Conservation (phyloP, 2,888 invertebrate genomes). For the Oligia fasciuncula region DNA sequence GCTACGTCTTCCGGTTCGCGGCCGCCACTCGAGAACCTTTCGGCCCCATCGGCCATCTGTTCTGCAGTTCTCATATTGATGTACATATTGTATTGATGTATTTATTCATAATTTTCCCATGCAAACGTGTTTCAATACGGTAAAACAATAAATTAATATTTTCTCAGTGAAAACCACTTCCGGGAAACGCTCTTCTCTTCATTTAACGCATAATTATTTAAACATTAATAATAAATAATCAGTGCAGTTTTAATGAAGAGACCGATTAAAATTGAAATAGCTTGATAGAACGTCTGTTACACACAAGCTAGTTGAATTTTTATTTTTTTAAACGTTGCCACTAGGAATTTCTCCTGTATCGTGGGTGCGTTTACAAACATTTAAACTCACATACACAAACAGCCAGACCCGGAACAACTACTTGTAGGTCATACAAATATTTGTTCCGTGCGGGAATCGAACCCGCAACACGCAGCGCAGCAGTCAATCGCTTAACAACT, state of each 20-base stretch:
- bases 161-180: not conserved
- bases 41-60: no score
- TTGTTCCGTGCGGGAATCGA: no score
- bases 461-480: no score
- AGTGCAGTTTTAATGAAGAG: constrained; percentile 26
- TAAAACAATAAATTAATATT: constrained; percentile 19
- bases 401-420: no score
- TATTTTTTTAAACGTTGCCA: no score
- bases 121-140: not conserved
- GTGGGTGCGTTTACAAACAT: no score
- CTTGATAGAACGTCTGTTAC: constrained; percentile 20
- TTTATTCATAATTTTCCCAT: not conserved
- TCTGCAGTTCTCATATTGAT: not conserved
- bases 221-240: constrained; percentile 26
- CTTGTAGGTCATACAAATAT: no score
- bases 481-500: no score
- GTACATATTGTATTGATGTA: not conserved
- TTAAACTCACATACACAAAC: no score
- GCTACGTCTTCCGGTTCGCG: no score
- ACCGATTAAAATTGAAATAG: constrained; percentile 24
- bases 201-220: constrained; percentile 3
- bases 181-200: constrained; percentile 4
- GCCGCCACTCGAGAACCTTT: no score
- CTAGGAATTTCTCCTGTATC: no score
- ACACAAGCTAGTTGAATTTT: constrained; percentile 19